Percentiles rank a stretch among this genome's conserved stretches.
Evolutionary conservation across 2,113 vertebrate genomes (phyloP).

Genomic region (Stegastes partitus): DNA sequence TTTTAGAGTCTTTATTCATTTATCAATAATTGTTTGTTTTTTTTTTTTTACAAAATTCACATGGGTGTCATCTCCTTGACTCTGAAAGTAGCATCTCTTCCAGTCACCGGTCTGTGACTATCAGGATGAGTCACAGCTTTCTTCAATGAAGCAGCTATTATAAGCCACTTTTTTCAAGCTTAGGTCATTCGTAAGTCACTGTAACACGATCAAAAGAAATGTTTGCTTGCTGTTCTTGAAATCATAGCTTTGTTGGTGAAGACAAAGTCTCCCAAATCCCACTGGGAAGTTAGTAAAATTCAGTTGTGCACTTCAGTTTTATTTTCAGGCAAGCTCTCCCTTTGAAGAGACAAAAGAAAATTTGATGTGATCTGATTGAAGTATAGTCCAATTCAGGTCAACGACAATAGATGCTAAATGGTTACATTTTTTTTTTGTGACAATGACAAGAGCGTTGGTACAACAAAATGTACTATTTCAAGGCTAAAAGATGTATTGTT

Average conservation of each 20-base stretch:
- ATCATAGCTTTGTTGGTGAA: slow-evolving; percentile 16
- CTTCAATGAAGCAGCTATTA: not conserved
- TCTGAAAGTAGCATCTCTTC: slow-evolving; percentile 26
- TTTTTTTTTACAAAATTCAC: slow-evolving; percentile 78
- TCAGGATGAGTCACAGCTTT: slow-evolving; percentile 14
- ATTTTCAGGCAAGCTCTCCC: slow-evolving; percentile 1
- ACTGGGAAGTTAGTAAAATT: slow-evolving; percentile 18
- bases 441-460: too few species aligned
- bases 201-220: slow-evolving; percentile 40
- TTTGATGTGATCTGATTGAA: not conserved
- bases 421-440: too few species aligned
- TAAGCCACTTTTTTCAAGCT: slow-evolving; percentile 25
- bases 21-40: slow-evolving; percentile 53
- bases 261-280: slow-evolving; percentile 18
- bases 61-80: slow-evolving; percentile 21
- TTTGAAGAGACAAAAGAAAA: slow-evolving; percentile 28
- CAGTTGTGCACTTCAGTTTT: not conserved
- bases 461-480: not conserved
- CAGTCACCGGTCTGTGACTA: slow-evolving; percentile 8
- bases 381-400: not conserved
- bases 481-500: not conserved
- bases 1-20: slow-evolving; percentile 71
- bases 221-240: slow-evolving; percentile 9
- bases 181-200: slow-evolving; percentile 12
- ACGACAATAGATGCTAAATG: not conserved